phyloP scores from a whole-genome alignment of 2,797 vertebrate species.

The Melanotaenia maccullochi region DNA sequence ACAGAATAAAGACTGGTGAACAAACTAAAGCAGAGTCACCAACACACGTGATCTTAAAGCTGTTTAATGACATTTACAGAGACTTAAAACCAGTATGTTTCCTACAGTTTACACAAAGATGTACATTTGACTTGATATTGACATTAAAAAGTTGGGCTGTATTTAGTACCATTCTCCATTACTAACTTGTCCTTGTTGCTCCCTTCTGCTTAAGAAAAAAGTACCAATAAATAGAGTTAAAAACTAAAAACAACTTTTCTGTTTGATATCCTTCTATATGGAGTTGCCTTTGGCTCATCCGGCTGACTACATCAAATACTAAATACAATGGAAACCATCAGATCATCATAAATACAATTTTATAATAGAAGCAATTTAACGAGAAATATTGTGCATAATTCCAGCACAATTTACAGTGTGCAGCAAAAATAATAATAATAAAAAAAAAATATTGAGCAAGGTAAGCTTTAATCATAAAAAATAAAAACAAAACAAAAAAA shows the following conservation, averaged over 20 bases:
- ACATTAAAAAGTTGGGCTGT: not conserved
- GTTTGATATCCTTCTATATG: not conserved
- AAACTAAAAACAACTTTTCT: not conserved
- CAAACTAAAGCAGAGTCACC: not conserved
- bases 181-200: not conserved
- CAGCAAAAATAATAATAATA: not conserved
- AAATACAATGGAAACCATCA: slow-evolving; percentile 7
- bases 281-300: not conserved
- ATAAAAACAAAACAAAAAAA: no score
- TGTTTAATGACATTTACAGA: slow-evolving; percentile 49
- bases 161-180: not conserved
- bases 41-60: not conserved
- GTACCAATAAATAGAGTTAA: not conserved
- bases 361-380: slow-evolving; percentile 5
- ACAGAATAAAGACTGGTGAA: not conserved
- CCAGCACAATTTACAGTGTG: not conserved
- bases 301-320: slow-evolving; percentile 7
- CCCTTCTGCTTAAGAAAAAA: not conserved
- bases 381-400: not conserved
- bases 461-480: not conserved
- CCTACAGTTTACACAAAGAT: not conserved
- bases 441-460: not conserved
- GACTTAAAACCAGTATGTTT: not conserved
- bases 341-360: slow-evolving; percentile 44
- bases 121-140: slow-evolving; percentile 9